Conservation (phyloP, 2,888 invertebrate species). For the Periphyllus acericola region DNA sequence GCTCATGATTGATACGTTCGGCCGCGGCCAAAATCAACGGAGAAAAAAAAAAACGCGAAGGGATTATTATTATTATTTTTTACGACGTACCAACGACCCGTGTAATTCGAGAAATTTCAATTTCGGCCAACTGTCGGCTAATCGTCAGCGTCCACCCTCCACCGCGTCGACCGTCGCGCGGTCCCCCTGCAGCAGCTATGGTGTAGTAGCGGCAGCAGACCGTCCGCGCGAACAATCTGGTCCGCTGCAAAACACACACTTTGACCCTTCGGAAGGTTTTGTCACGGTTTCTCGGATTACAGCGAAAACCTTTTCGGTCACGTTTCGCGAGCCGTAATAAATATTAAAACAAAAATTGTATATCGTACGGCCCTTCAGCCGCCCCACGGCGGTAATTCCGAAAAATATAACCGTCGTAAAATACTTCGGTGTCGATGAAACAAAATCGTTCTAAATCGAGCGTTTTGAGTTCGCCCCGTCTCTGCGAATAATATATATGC, state of each 20-base stretch:
- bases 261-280: slow-evolving; percentile 59
- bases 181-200: neutral
- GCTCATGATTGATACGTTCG: slow-evolving; percentile 48
- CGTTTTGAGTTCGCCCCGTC: too few relatives aligned
- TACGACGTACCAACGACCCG: slow-evolving; percentile 57
- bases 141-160: slow-evolving; percentile 49
- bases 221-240: slow-evolving; percentile 52
- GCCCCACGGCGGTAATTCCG: neutral
- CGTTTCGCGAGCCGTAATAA: slow-evolving; percentile 52
- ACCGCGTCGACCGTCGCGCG: neutral
- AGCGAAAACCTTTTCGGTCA: slow-evolving; percentile 60
- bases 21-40: neutral
- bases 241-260: slow-evolving; percentile 55
- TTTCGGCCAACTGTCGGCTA: slow-evolving; percentile 62
- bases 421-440: slow-evolving; percentile 2
- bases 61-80: slow-evolving; percentile 57
- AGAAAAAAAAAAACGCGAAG: neutral
- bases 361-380: neutral
- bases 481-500: neutral
- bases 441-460: neutral
- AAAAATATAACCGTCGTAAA: slow-evolving; percentile 12
- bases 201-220: neutral
- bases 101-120: slow-evolving; percentile 62
- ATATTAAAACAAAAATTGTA: slow-evolving; percentile 58
- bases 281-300: slow-evolving; percentile 61